These are phyloP conservation scores for Lagopus leucura DNA, from an alignment of 2,113 vertebrate species.

Conservation along the genomic window DNA sequence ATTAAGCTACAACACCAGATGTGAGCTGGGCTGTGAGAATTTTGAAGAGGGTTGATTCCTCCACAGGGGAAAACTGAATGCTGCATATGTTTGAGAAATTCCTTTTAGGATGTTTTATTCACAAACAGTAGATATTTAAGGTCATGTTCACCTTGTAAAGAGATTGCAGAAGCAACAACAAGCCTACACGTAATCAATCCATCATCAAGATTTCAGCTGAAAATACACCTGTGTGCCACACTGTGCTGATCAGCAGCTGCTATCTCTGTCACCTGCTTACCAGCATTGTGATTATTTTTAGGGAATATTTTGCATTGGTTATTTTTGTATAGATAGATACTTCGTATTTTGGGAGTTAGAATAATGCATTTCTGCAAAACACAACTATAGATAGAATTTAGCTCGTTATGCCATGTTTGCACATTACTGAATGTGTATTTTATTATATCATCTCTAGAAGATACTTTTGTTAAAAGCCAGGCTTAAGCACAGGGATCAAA, in stretches of 20 bases:
- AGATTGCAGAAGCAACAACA: not conserved
- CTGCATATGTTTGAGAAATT: not conserved
- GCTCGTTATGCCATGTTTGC: not conserved
- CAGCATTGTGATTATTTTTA: not conserved
- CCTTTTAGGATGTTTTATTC: not conserved
- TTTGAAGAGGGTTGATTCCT: not conserved
- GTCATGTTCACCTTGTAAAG: not conserved
- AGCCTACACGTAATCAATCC: not conserved
- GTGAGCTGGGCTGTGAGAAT: not conserved
- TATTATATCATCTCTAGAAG: not conserved
- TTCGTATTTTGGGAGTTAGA: not conserved
- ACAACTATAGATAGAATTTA: not conserved
- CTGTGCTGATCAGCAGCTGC: not conserved
- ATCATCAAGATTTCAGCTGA: not conserved
- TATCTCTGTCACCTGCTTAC: not conserved
- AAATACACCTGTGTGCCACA: not conserved
- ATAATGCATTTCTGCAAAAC: not conserved
- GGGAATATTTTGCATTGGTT: not conserved
- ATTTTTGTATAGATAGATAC: not conserved
- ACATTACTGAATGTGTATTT: not conserved
- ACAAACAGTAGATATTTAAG: not conserved
- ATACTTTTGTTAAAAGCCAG: not conserved
- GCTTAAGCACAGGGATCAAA: not conserved
- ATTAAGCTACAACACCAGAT: not conserved
- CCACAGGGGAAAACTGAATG: not conserved